Percentiles rank a stretch among this genome's conserved stretches.
phyloP scores from a whole-genome alignment of 2,888 invertebrate genomes.

The Dicyrtomina minuta region DNA sequence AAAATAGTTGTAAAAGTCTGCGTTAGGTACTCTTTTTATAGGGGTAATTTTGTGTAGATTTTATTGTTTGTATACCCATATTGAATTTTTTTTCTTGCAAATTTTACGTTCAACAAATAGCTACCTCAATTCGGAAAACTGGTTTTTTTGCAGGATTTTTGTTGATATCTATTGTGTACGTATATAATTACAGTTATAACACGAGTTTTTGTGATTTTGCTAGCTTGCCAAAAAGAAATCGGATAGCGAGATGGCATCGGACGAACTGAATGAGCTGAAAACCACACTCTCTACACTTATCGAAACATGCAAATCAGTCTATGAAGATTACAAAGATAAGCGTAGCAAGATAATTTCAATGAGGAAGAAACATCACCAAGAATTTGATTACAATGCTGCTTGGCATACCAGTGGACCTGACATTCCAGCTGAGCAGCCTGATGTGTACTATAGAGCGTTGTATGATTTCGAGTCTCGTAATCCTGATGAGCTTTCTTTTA shows the following conservation, averaged over 20 bases:
- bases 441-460: slow-evolving; percentile 74
- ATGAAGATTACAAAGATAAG: slow-evolving; percentile 53
- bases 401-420: slow-evolving; percentile 63
- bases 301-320: slow-evolving; percentile 54
- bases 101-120: no score
- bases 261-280: slow-evolving; percentile 52
- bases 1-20: no score
- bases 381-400: slow-evolving; percentile 58
- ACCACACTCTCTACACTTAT: slow-evolving; percentile 50
- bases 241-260: slow-evolving; percentile 52
- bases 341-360: slow-evolving; percentile 53
- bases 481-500: slow-evolving; percentile 86
- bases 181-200: no score
- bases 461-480: slow-evolving; percentile 93
- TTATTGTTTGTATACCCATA: no score
- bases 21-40: no score
- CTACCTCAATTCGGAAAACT: no score
- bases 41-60: no score
- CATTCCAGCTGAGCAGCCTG: slow-evolving; percentile 49
- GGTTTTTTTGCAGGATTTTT: no score
- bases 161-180: no score
- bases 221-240: slow-evolving; percentile 63
- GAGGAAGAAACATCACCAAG: slow-evolving; percentile 52
- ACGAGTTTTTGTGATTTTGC: no score
- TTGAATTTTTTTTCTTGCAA: no score